Conservation (phyloP, 2,797 vertebrate genomes). For the Kryptolebias ocellatus region DNA sequence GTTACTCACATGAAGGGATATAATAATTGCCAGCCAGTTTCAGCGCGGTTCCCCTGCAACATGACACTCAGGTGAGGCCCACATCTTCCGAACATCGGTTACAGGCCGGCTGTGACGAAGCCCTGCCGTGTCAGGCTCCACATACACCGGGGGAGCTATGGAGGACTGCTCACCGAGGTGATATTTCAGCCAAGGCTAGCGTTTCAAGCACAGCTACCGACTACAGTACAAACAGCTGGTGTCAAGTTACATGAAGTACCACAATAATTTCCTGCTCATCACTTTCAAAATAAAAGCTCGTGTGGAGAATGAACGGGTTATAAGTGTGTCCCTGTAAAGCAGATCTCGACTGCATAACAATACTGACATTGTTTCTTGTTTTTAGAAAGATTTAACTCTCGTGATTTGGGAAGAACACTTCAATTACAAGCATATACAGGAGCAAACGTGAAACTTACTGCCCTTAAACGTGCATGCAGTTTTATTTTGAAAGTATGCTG, state of each 20-base stretch:
- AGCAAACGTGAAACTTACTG: not conserved
- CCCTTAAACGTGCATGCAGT: not conserved
- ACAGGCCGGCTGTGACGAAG: constrained; percentile 44
- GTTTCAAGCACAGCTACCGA: constrained; percentile 69
- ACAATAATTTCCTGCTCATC: fast-evolving
- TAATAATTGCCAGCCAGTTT: constrained; percentile 50
- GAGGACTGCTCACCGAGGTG: constrained; percentile 33
- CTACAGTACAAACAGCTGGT: not conserved
- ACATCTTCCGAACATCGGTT: constrained; percentile 48
- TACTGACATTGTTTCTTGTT: not conserved
- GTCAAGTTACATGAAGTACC: constrained; percentile 2
- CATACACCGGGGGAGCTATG: constrained; percentile 74
- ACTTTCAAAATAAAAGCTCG: constrained; percentile 47
- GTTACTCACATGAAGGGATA: constrained; percentile 75
- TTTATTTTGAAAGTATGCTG: constrained; percentile 38
- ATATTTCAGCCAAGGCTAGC: constrained; percentile 72
- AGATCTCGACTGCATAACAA: not conserved
- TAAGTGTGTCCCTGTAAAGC: not conserved
- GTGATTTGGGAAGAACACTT: no score
- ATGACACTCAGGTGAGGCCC: constrained; percentile 40
- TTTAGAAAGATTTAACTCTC: no score
- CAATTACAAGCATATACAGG: no score
- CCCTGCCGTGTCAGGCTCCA: constrained; percentile 57
- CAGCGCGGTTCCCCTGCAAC: constrained; percentile 51
- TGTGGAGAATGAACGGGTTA: no score